phyloP scores from a whole-genome alignment of 2,797 vertebrate genomes.

The Morus bassanus region DNA sequence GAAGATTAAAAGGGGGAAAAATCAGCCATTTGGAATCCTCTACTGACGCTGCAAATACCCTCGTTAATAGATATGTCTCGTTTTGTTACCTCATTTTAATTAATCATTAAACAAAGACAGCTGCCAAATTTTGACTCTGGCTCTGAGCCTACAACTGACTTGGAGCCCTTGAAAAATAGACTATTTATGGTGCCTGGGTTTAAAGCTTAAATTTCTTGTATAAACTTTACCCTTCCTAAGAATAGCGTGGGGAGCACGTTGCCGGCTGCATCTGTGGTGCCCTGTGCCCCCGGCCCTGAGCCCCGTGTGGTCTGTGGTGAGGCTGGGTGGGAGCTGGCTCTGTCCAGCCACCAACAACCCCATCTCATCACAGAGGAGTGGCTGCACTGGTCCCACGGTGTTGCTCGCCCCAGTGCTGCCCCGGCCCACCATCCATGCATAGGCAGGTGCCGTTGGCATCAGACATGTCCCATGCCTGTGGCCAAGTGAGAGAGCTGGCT shows the following conservation, averaged over 20 bases:
- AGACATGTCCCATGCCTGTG: fast-evolving
- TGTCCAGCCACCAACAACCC: background rate
- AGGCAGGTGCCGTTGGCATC: background rate
- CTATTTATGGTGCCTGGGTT: conserved; percentile 75
- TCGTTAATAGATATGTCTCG: conserved; percentile 73
- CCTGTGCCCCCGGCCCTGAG: background rate
- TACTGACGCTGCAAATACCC: conserved; percentile 69
- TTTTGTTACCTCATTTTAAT: conserved; percentile 76
- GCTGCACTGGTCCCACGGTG: fast-evolving
- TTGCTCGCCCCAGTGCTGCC: background rate
- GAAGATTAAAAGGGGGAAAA: conserved; percentile 64
- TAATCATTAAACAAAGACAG: conserved; percentile 74
- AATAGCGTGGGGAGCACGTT: conserved; percentile 27
- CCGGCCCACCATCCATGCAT: fast-evolving
- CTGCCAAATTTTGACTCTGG: conserved; percentile 71
- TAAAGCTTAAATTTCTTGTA: conserved; percentile 70
- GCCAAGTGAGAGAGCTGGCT: too few relatives aligned
- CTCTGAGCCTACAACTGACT: conserved; percentile 66
- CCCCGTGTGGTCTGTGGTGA: background rate
- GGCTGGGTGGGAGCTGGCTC: background rate
- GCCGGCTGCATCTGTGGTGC: background rate
- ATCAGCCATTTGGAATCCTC: conserved; percentile 70
- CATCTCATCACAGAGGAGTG: background rate
- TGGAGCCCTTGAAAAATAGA: conserved; percentile 70
- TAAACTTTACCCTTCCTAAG: conserved; percentile 70